Evolutionary conservation across 2,797 vertebrate species (phyloP), one percentile per base, ranked within the genome.

Genomic region (Ispidina picta): DNA sequence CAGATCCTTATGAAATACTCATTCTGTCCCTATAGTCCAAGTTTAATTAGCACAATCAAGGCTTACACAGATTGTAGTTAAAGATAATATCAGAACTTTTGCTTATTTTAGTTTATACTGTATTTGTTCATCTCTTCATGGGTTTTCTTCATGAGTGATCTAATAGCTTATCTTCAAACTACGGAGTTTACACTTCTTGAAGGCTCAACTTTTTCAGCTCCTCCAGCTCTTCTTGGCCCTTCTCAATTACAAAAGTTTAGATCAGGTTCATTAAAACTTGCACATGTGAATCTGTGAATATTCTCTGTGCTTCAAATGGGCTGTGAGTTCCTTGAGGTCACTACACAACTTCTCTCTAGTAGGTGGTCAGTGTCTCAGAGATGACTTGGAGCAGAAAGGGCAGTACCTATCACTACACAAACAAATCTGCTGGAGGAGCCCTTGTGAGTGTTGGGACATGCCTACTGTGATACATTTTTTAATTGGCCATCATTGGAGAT

Each of bases 321-420:
- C 43, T 63, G 7, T 25, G 55, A 31, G 48, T 65, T 26, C 54
- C 48, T 29, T 51, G 41, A 64, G 22, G 18, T 31, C 33, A 49
- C 41, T 15, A 4, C 3, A 18, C 15, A 54, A 37, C 37, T 72
- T 62, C n/a, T 72, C 31, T 72, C 46, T 28, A 52, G 35, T 3
- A 33, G 51, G 18, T 33, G 12, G 10, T 6, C 44, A 68, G 44
- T 35, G 46, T 75, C 63, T 81, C 51, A 26, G 54, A 51, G 43
- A 15, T 35, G 8, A 28, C 5, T 26, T 21, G 31, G 31, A 74
- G 44, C 51, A 52, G 31, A n/a, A 5, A 23, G 35, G 15, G 7
- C 37, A 68, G 31, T 5, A 63, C 12, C 25, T 44, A 29, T 8
- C n/a, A 37, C 12, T 0, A 0, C 6, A 62, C 5, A 46, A 62